Base-by-base conservation (phyloP, 2,888 invertebrate species). In the Hyposoter didymator region DNA sequence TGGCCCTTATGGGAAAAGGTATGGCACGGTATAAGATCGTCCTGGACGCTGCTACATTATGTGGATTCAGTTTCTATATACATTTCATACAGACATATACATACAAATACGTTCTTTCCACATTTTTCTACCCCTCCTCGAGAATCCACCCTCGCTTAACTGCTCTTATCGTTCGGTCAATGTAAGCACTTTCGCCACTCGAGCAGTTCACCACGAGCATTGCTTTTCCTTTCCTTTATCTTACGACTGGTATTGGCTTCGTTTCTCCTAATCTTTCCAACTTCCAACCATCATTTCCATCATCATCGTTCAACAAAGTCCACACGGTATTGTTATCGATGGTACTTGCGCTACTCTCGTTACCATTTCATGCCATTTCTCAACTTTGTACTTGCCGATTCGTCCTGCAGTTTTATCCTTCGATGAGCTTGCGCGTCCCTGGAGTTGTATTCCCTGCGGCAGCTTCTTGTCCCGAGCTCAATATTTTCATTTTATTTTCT, bases 131-230 rank as follows among this genome's bases (percentile, higher is more conserved):
- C 59, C 59, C 52, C 67, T 62, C n/a, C 45, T 19, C 62, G 47
- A 67, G 72, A 35, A 32, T 49, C 47, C 66, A 73, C 76, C 80
- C 22, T 69, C 79, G 79, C 55, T 80, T 73, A 83, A 85, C 85
- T 76, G 79, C 79, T 55, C 85, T 85, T 85, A 85, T 85, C 85
- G 85, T 79, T 82, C 78, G 79, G 85, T 75, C 79, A 83, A 80
- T 83, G 83, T 79, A 85, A 85, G 82, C 85, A 85, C 76, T 85
- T 80, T 85, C 75, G 82, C 67, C 79, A 73, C 79, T 79, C 43
- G 78, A 82, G 39, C 39, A 39, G 64, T 74, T 82, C 72, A 76
- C 82, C 59, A 76, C 66, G 59, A 59, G 43, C 74, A 22, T 62
- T 64, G 49, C 84, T 82, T 74, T 72, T 67, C 62, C 84, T 82